Evolutionary conservation across 2,797 vertebrate species (phyloP), one percentile per base, ranked within the genome.

Genomic region (Cyprinodon diabolis): DNA sequence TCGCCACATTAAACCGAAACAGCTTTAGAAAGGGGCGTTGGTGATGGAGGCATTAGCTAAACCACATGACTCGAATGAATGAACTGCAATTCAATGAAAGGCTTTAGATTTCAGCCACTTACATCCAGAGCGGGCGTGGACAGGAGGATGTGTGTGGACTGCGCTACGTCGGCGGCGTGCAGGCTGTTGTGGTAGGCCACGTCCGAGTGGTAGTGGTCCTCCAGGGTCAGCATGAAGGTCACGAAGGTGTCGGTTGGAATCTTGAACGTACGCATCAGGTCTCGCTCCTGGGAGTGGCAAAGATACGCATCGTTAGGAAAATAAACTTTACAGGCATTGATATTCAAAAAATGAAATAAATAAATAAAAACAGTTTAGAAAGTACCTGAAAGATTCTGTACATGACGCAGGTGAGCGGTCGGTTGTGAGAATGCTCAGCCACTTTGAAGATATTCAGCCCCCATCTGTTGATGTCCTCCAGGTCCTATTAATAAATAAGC

Each of bases 121-220:
- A 99, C 98, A 69, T 99, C 97, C 71, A 99, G 93, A 0, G 98
- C 97, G 0, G 98, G 97, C 0, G 97, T 99, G 48, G 97, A 98
- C 75, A 99, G 96, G 79, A 99, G 96, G 77, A 97, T 97, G 1
- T 99, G 98, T 0, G 97, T 98, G 72, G 98, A 99, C 89, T 99
- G 98, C 70, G 97, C 97, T 0, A 99, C 98, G 4, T 99, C 98
- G 0, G 98, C 98, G 1, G 98, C 98, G 0, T 99, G 98, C 21
- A 99, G 96, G 90, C 97, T 99, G 93, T 99, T 99, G 91, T 99
- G 98, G 86, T 99, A 99, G 0, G 98, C 97, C 66, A 98, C 96
- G 0, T 99, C 97, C 0, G 96, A 95, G 78, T 99, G 98, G 84
- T 99, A 99, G 94, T 98, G 98, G 77, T 96, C 94, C 91, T 99